Evolutionary conservation across 2,888 invertebrate genomes (phyloP).

Genomic region (Plemyria rubiginata): DNA sequence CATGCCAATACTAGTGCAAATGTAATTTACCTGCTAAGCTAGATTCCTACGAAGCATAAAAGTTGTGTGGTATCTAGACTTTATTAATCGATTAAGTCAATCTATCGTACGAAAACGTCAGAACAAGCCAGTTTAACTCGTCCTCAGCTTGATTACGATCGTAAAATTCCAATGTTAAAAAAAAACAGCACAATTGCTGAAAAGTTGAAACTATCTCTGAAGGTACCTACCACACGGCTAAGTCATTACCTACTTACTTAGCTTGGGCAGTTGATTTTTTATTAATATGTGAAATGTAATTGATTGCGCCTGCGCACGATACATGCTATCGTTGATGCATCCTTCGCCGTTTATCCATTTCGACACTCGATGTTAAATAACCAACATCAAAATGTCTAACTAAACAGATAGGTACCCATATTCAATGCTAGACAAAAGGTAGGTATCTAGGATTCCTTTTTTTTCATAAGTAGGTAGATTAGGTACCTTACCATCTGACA

Average conservation of each 20-base stretch:
- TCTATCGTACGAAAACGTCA: constrained; percentile 4
- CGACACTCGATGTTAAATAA: not conserved
- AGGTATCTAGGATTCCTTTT: no score
- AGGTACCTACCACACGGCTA: not conserved
- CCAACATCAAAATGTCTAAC: no score
- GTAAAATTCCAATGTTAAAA: constrained; percentile 4
- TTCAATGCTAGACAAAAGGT: no score
- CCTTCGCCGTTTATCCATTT: constrained; percentile 30
- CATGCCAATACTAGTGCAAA: not conserved
- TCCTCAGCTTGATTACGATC: constrained; percentile 2
- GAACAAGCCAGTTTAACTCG: constrained; percentile 15
- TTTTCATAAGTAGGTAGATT: no score
- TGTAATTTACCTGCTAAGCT: not conserved
- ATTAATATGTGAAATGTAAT: constrained; percentile 29
- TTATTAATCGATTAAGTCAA: constrained; percentile 9
- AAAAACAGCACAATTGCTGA: constrained; percentile 13
- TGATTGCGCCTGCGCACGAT: constrained; percentile 38
- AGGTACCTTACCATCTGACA: no score
- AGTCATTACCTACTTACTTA: constrained; percentile 8
- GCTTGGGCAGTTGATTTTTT: constrained; percentile 25
- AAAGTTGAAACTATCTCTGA: constrained; percentile 20
- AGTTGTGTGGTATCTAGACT: not conserved
- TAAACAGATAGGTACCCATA: no score
- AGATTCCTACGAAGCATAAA: not conserved
- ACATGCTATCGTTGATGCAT: constrained; percentile 35